A percentile compares a stretch with the other conserved stretches of the same genome.
Evolutionary conservation across 2,797 vertebrate genomes (phyloP).

Genomic region (Vespertilio murinus): DNA sequence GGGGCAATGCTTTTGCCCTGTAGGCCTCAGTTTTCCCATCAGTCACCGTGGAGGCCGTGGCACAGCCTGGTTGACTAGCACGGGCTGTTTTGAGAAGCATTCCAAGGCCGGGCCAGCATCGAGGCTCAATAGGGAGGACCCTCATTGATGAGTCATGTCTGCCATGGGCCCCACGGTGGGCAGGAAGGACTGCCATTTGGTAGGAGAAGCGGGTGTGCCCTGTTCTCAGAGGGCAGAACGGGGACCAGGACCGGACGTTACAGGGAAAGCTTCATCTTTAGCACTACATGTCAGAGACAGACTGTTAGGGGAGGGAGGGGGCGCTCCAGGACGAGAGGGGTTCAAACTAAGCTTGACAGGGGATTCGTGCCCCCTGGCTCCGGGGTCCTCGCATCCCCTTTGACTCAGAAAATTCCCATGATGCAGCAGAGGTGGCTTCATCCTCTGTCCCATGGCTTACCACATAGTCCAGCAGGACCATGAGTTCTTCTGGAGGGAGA

Average conservation of each 20-base stretch:
- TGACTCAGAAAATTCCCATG: not conserved
- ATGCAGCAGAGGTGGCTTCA: not conserved
- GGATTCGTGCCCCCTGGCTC: not conserved
- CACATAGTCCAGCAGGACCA: constrained; percentile 48
- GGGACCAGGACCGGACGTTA: not conserved
- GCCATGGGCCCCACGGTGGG: not conserved
- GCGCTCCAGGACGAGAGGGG: not conserved
- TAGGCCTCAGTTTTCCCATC: not conserved
- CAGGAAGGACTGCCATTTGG: not conserved
- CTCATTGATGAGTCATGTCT: not conserved
- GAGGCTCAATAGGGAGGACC: not conserved
- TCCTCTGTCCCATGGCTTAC: constrained; percentile 32
- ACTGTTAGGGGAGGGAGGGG: not conserved
- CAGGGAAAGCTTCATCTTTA: not conserved
- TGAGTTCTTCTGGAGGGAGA: not conserved
- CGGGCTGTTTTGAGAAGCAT: not conserved
- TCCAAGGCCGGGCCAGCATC: not conserved
- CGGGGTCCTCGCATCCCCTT: not conserved
- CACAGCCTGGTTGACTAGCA: not conserved
- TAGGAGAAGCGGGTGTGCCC: not conserved
- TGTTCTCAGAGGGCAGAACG: not conserved
- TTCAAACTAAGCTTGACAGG: not conserved
- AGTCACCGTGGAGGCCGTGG: not conserved
- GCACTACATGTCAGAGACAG: not conserved
- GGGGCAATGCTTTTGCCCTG: not conserved